Evolutionary conservation across 2,797 vertebrate genomes (phyloP).

Genomic region (Tiaroga cobitis): DNA sequence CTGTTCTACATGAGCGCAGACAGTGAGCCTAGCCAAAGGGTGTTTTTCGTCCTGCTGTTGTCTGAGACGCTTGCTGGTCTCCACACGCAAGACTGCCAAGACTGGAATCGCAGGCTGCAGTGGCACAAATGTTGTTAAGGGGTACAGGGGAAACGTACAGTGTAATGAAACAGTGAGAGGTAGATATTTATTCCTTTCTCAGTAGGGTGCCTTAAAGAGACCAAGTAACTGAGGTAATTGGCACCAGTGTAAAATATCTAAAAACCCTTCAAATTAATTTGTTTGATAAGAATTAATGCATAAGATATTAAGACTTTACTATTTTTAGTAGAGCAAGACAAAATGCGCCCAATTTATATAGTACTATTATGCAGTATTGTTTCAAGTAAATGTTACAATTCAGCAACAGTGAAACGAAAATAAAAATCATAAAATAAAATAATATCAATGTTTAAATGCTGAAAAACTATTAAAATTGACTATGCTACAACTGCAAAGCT

Average conservation of each 20-base stretch:
- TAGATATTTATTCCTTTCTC: conserved; percentile 60
- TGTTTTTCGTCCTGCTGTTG: conserved; percentile 47
- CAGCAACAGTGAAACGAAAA: too few relatives aligned
- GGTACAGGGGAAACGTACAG: conserved; percentile 46
- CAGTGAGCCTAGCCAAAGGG: conserved; percentile 55
- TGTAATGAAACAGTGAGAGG: conserved; percentile 49
- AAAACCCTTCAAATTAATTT: neutral
- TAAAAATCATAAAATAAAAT: too few relatives aligned
- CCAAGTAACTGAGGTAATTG: conserved; percentile 57
- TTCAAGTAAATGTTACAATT: too few relatives aligned
- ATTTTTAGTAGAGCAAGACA: too few relatives aligned
- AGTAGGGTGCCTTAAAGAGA: conserved; percentile 54
- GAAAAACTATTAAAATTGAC: too few relatives aligned
- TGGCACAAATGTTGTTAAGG: conserved; percentile 17
- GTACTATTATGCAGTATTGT: too few relatives aligned
- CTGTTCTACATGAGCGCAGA: conserved; percentile 36
- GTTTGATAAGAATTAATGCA: neutral
- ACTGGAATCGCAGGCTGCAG: conserved; percentile 44
- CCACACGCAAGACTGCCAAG: conserved; percentile 10
- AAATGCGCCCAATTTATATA: too few relatives aligned
- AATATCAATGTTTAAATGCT: too few relatives aligned
- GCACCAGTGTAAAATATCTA: conserved; percentile 27
- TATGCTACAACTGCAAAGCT: too few relatives aligned
- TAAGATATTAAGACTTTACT: too few relatives aligned
- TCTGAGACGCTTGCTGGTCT: conserved; percentile 13